phyloP scores from a whole-genome alignment of 2,113 vertebrate genomes.

The Chauna torquata region DNA sequence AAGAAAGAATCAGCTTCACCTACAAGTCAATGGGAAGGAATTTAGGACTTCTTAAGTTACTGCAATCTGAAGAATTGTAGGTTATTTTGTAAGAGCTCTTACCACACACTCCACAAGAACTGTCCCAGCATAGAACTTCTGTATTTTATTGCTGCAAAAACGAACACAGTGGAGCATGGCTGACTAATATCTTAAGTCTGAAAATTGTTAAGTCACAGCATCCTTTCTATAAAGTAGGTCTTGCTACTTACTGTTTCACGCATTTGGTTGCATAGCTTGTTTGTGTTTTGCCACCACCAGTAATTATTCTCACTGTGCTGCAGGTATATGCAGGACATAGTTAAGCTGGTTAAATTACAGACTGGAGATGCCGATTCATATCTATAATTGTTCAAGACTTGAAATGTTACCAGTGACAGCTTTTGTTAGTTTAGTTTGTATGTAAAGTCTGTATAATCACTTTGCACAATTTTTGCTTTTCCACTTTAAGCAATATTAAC shows the following conservation, averaged over 20 bases:
- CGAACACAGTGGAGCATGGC: background rate
- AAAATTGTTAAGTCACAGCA: background rate
- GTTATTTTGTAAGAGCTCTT: background rate
- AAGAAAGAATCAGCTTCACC: background rate
- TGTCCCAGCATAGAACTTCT: background rate
- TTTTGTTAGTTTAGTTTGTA: background rate
- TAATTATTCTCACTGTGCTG: no score
- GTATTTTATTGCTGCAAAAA: background rate
- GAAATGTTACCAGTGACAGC: background rate
- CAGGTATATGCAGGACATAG: background rate
- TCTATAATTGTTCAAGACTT: background rate
- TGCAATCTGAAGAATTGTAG: background rate
- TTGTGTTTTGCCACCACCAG: background rate
- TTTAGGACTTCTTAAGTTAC: background rate
- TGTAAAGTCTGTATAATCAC: background rate
- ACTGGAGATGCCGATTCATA: background rate
- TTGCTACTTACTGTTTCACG: background rate
- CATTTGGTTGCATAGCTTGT: background rate
- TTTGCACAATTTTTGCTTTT: background rate
- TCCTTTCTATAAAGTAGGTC: background rate
- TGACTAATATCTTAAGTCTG: background rate
- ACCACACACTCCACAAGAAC: background rate
- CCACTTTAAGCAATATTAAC: background rate
- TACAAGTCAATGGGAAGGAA: background rate
- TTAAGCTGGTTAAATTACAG: background rate